A percentile compares a stretch with the other conserved stretches of the same genome.
Evolutionary conservation across 92 coral and sea anemone species (phyloP).

Genomic region (Palythoa caribaeorum): DNA sequence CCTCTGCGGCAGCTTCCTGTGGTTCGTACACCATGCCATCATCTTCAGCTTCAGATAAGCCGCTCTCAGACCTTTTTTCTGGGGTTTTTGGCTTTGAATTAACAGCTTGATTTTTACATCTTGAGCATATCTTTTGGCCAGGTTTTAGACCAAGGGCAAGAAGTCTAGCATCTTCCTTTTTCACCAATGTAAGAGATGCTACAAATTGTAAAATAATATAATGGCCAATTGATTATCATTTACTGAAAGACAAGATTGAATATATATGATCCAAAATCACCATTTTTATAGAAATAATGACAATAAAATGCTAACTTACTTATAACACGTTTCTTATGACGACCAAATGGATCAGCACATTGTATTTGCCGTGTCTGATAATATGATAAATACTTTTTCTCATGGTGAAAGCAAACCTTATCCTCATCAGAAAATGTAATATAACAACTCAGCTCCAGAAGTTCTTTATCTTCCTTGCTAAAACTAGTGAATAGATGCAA

Average conservation of each 20-base stretch:
- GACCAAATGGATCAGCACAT: conserved; percentile 44
- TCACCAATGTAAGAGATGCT: conserved; percentile 37
- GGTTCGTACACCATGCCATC: conserved; percentile 34
- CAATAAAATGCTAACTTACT: conserved; percentile 10
- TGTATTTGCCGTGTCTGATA: conserved; percentile 41
- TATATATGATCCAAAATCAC: conserved; percentile 26
- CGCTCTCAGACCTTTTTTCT: conserved; percentile 14
- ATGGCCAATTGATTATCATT: conserved; percentile 27
- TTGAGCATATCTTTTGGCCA: conserved; percentile 37
- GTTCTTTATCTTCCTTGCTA: conserved; percentile 31
- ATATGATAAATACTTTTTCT: conserved; percentile 36
- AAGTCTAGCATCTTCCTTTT: conserved; percentile 23
- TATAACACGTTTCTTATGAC: conserved; percentile 37
- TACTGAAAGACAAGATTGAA: conserved; percentile 10
- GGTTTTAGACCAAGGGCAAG: conserved; percentile 39
- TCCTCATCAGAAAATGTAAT: conserved; percentile 36
- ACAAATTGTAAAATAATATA: conserved; percentile 12
- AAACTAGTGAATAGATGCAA: conserved; percentile 41
- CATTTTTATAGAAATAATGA: conserved; percentile 1
- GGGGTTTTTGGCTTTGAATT: conserved; percentile 36
- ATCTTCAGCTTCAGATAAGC: conserved; percentile 32
- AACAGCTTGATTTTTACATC: conserved; percentile 28
- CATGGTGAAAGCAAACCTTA: conserved; percentile 43
- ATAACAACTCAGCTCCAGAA: conserved; percentile 35
- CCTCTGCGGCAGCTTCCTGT: conserved; percentile 36